phyloP scores from a whole-genome alignment of 2,888 invertebrate genomes.

The Eledona agricola region DNA sequence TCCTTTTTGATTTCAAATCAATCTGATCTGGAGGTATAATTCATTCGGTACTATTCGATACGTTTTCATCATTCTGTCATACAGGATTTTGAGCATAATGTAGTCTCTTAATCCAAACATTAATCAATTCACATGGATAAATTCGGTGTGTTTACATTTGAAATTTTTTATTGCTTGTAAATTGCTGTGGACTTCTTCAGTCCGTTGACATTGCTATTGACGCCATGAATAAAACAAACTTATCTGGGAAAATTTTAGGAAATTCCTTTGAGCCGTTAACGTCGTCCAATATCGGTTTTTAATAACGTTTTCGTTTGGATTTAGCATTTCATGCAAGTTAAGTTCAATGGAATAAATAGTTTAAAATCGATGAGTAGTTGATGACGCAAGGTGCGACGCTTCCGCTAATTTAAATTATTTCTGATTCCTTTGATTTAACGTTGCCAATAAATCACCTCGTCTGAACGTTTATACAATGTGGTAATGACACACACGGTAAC shows the following conservation, averaged over 20 bases:
- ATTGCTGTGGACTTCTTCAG: conserved; percentile 8
- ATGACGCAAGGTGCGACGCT: too few relatives aligned
- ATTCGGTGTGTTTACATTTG: conserved; percentile 16
- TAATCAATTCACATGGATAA: conserved; percentile 27
- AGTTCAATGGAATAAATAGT: conserved; percentile 8
- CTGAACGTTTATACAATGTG: conserved; percentile 2
- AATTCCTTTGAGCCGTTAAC: not conserved
- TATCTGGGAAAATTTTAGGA: too few relatives aligned
- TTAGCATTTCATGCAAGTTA: conserved; percentile 13
- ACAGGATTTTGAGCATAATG: conserved; percentile 24
- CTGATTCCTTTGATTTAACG: too few relatives aligned
- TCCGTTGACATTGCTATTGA: conserved; percentile 5
- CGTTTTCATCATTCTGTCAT: conserved; percentile 28
- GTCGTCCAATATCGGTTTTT: conserved; percentile 8
- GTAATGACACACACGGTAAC: conserved; percentile 18
- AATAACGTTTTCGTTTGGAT: conserved; percentile 8
- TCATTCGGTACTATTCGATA: too few relatives aligned
- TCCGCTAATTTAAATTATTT: too few relatives aligned
- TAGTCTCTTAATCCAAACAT: conserved; percentile 30
- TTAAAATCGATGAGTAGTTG: conserved; percentile 11
- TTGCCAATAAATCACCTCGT: conserved; percentile 14
- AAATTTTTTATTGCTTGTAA: conserved; percentile 18
- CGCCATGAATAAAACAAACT: not conserved
- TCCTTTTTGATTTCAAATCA: too few relatives aligned
- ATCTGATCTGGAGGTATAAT: too few relatives aligned